Base-by-base conservation (phyloP, 2,888 invertebrate species). In the Caenorhabditis sulstoni region DNA sequence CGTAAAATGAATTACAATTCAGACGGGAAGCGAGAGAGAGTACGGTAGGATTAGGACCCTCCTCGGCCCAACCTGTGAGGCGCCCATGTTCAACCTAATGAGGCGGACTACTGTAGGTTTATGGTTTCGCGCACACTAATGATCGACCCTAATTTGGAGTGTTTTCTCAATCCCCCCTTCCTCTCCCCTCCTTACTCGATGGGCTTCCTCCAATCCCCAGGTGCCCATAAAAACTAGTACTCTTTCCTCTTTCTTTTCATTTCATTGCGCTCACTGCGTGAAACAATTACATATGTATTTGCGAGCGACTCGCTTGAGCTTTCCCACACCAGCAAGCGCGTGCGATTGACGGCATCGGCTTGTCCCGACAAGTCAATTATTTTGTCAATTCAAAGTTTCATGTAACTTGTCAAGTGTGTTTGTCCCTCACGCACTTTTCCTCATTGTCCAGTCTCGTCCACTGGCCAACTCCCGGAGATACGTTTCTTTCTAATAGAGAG, bases 101-200 rank as follows among this genome's bases (percentile, higher is more conserved):
- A 73, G 50, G 35, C 22, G 67, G 29, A 16, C 53, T 75, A 75
- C 75, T 75, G 75, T 75, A 75, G 66, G 55, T 75, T 75, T 75
- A 75, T 75, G 75, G 61, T 53, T 74, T 74, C 59, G 74, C 66
- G 74, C 73, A 73, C 73, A 73, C 73, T 73, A 73, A 64, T 73
- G 73, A 73, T 73, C 57, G 73, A 47, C 50, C 73, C 64, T 64
- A 50, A 73, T 73, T 73, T 58, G 64, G 57, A 64, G 73, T 64
- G 58, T 64, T 58, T 71, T 64, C 62, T 73, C 73, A 52, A 41
- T 68, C 57, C 29, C 29, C 29, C 29, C 29, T 29, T n/a, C n/a
- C n/a, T n/a, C n/a, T n/a, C n/a, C n/a, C n/a, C 29, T 29, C 29
- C 49, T 58, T 67, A n/a, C 47, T 41, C 12, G 41, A 14, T 11